A percentile compares a stretch with the other conserved stretches of the same genome.
phyloP scores from a whole-genome alignment of 2,888 invertebrate genomes.

The Epinotia bilunana region DNA sequence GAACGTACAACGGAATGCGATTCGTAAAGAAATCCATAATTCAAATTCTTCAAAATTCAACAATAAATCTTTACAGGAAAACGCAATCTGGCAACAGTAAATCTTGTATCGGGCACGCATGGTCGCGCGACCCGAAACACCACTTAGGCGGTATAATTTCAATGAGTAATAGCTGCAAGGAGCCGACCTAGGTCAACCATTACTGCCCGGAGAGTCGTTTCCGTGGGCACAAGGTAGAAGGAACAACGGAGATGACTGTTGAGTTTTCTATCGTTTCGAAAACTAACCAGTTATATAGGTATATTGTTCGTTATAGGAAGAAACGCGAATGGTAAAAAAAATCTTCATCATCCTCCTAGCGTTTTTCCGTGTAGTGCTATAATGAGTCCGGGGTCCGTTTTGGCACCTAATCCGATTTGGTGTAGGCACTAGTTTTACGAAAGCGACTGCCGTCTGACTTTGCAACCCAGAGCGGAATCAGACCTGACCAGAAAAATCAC shows the following conservation, averaged over 20 bases:
- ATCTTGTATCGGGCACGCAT: constrained; percentile 50
- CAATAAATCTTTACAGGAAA: constrained; percentile 60
- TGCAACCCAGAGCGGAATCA: no score
- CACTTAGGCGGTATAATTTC: constrained; percentile 82
- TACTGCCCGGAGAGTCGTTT: constrained; percentile 66
- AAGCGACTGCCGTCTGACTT: no score
- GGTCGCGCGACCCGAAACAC: constrained; percentile 76
- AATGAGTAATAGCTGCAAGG: constrained; percentile 73
- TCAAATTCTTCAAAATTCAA: constrained; percentile 58
- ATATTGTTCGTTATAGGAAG: no score
- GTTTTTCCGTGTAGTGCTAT: no score
- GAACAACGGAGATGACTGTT: constrained; percentile 7
- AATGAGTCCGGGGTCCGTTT: no score
- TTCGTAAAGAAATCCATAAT: constrained; percentile 49
- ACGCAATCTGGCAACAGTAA: constrained; percentile 42
- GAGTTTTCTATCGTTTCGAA: no score
- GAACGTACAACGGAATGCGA: background rate
- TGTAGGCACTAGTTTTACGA: no score
- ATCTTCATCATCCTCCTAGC: no score
- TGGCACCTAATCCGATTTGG: no score
- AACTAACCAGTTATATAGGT: no score
- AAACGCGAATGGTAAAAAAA: no score
- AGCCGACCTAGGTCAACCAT: constrained; percentile 76
- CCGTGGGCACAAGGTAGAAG: constrained; percentile 56
- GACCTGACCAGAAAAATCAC: no score